phyloP scores from a whole-genome alignment of 2,888 invertebrate genomes.

The Catocala sponsa region DNA sequence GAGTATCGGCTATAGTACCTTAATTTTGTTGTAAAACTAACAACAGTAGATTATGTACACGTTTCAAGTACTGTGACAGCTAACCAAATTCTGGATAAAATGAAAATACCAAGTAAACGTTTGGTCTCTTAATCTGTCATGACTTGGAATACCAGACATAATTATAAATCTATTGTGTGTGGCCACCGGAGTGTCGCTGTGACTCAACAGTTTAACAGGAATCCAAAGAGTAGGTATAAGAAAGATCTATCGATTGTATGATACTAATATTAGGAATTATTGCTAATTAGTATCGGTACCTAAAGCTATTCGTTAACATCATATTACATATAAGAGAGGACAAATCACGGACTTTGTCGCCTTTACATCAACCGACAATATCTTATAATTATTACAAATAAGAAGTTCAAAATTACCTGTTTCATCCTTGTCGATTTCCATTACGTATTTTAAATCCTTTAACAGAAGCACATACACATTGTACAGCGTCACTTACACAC shows the following conservation, averaged over 20 bases:
- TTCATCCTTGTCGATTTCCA: conserved; percentile 48
- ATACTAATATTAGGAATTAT: no score
- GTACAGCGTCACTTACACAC: conserved; percentile 21
- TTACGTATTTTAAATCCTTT: conserved; percentile 23
- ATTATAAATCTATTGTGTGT: no score
- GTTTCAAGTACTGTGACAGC: no score
- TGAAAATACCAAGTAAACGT: no score
- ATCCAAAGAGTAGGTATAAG: no score
- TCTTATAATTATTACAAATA: not conserved
- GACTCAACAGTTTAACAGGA: no score
- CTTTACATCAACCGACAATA: not conserved
- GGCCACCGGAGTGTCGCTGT: no score
- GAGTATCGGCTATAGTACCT: not conserved
- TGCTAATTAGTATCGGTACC: not conserved
- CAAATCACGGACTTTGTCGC: conserved; percentile 15
- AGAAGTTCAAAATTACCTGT: conserved; percentile 33
- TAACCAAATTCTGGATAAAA: no score
- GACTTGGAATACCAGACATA: no score
- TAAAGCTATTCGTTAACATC: not conserved
- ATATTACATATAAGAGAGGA: conserved; percentile 1
- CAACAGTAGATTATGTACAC: no score
- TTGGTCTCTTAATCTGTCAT: no score
- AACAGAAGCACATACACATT: conserved; percentile 28
- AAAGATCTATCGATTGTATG: no score
- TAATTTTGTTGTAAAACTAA: not conserved